These are phyloP conservation scores for Chymomyza caudatula DNA, from an alignment of 2,888 invertebrate genomes.

Conservation along the genomic window DNA sequence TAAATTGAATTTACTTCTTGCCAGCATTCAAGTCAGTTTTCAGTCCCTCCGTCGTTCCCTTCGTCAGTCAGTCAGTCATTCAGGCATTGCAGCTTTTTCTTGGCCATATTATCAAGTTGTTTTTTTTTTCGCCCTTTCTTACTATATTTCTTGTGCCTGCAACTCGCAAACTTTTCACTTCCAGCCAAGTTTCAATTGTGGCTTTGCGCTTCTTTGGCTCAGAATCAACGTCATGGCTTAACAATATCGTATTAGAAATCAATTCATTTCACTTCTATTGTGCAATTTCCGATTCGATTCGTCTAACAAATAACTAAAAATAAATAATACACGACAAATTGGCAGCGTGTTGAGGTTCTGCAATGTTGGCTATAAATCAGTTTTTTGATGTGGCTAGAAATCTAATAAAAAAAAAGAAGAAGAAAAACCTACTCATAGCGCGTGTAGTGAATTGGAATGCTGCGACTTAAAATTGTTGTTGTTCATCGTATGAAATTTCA, in stretches of 20 bases:
- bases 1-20: conserved; percentile 53
- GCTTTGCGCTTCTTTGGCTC: neutral
- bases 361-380: neutral
- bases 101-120: neutral
- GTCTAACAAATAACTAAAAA: conserved; percentile 30
- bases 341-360: conserved; percentile 39
- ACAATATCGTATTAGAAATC: conserved; percentile 58
- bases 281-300: conserved; percentile 59
- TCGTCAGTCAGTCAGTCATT: too few species aligned
- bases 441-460: neutral
- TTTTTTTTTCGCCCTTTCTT: neutral
- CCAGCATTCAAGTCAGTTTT: neutral
- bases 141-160: too few species aligned
- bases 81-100: neutral
- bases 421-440: neutral
- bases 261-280: conserved; percentile 66
- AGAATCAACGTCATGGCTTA: neutral
- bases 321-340: conserved; percentile 60
- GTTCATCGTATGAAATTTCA: too few species aligned
- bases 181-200: neutral
- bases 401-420: neutral
- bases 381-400: neutral
- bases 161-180: neutral
- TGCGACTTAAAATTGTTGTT: neutral
- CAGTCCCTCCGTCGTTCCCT: too few species aligned